Evolutionary conservation across 2,888 invertebrate species (phyloP).

Genomic region (Drosophila prolongata): DNA sequence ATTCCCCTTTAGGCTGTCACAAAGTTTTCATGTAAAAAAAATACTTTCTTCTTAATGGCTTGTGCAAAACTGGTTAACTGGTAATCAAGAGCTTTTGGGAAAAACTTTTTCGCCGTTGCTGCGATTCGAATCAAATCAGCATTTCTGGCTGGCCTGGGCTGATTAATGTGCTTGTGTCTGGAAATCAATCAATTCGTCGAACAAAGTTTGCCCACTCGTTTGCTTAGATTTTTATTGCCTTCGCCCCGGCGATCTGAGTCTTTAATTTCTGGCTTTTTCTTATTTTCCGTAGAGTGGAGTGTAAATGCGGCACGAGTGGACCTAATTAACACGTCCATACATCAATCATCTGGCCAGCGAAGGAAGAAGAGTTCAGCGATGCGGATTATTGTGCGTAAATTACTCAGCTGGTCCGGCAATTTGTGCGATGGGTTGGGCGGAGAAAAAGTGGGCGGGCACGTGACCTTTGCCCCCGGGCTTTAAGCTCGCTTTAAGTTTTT

Average conservation of each 20-base stretch:
- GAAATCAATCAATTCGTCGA: conserved; percentile 74
- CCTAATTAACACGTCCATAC: conserved; percentile 81
- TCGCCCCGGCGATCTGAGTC: conserved; percentile 5
- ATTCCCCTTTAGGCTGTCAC: background rate
- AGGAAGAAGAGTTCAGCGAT: conserved; percentile 72
- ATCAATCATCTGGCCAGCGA: conserved; percentile 70
- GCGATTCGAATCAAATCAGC: conserved; percentile 67
- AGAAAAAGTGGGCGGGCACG: conserved; percentile 31
- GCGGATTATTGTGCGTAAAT: conserved; percentile 81
- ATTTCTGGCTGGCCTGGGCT: conserved; percentile 55
- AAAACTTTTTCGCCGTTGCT: conserved; percentile 47
- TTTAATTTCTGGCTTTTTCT: conserved; percentile 34
- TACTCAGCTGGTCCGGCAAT: conserved; percentile 61
- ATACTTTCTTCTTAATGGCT: conserved; percentile 27
- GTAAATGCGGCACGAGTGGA: conserved; percentile 67
- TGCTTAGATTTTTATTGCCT: conserved; percentile 50
- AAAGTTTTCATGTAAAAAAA: background rate
- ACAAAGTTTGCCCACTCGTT: conserved; percentile 49
- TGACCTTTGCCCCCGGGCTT: conserved; percentile 64
- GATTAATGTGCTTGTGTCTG: conserved; percentile 72
- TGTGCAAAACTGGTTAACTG: conserved; percentile 67
- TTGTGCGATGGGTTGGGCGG: conserved; percentile 10
- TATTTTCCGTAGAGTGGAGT: conserved; percentile 14
- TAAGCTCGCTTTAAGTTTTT: conserved; percentile 69
- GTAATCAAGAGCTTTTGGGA: conserved; percentile 60